These are phyloP conservation scores for Drosophila infuscata DNA, from an alignment of 2,888 invertebrate genomes.

Conservation along the genomic window DNA sequence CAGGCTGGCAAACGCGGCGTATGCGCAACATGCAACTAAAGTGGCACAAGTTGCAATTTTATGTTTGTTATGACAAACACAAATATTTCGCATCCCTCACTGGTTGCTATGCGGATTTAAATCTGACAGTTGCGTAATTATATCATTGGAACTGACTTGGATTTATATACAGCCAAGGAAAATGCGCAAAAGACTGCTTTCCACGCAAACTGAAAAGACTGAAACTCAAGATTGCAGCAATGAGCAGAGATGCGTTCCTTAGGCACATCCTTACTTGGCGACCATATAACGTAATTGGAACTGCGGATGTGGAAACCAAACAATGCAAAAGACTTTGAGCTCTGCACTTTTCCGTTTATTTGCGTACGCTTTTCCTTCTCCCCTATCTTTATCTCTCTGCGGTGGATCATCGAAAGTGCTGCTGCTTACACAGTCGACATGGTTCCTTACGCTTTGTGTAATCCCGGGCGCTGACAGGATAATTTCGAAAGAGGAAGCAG, in stretches of 20 bases:
- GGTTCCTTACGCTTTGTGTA: conserved; percentile 16
- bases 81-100: conserved; percentile 4
- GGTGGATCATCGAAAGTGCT: conserved; percentile 4
- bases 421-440: conserved; percentile 25
- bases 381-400: background rate
- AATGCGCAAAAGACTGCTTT: background rate
- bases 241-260: conserved; percentile 28
- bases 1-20: conserved; percentile 50
- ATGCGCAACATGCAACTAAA: conserved; percentile 65
- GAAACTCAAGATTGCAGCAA: conserved; percentile 17
- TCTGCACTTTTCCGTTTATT: conserved; percentile 28
- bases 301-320: conserved; percentile 64
- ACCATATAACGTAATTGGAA: conserved; percentile 67
- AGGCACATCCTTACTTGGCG: conserved; percentile 33
- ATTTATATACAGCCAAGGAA: conserved; percentile 30
- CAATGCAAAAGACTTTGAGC: conserved; percentile 68
- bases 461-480: background rate
- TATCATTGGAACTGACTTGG: conserved; percentile 62
- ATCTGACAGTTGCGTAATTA: conserved; percentile 64
- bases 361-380: conserved; percentile 6
- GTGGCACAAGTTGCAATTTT: conserved; percentile 63
- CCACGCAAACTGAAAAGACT: conserved; percentile 34
- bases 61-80: conserved; percentile 69
- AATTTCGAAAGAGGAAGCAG: conserved; percentile 22
- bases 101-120: background rate